A percentile compares a stretch with the other conserved stretches of the same genome.
These are phyloP conservation scores for Pangasius djambal DNA, from an alignment of 2,797 vertebrate genomes.

Conservation along the genomic window DNA sequence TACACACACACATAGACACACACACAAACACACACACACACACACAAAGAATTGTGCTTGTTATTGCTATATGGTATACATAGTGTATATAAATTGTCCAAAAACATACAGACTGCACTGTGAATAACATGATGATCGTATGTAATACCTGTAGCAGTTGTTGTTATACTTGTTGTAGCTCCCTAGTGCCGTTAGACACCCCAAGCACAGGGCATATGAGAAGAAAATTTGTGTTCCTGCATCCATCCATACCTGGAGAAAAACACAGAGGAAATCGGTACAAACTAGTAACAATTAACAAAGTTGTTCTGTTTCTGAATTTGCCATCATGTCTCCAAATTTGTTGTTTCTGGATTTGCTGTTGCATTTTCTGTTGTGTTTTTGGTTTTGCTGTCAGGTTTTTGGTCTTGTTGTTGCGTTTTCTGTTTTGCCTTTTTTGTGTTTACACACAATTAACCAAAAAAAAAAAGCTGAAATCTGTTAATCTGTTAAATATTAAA, in stretches of 20 bases:
- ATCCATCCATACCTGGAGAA: constrained; percentile 92
- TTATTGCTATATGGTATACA: too few species aligned
- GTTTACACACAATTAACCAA: neutral
- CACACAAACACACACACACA: too few species aligned
- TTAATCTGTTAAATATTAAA: neutral
- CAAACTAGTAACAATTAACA: neutral
- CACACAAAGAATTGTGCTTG: too few species aligned
- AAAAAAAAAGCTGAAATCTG: neutral
- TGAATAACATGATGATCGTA: constrained; percentile 20
- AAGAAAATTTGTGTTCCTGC: constrained; percentile 97
- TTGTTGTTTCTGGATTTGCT: neutral
- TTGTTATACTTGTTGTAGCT: constrained; percentile 98
- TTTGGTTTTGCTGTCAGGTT: neutral
- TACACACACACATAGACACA: too few species aligned
- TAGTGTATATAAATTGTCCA: neutral
- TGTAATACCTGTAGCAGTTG: constrained; percentile 89
- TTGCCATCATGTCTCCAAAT: neutral
- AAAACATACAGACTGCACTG: neutral
- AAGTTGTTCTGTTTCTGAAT: neutral
- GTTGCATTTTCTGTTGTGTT: neutral
- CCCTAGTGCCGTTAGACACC: constrained; percentile 90
- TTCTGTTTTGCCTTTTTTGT: neutral
- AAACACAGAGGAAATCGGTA: neutral
- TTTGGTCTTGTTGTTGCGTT: neutral
- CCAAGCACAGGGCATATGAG: constrained; percentile 91